A percentile compares a stretch with the other conserved stretches of the same genome.
phyloP scores from a whole-genome alignment of 2,113 vertebrate species.

The Eublepharis macularius region DNA sequence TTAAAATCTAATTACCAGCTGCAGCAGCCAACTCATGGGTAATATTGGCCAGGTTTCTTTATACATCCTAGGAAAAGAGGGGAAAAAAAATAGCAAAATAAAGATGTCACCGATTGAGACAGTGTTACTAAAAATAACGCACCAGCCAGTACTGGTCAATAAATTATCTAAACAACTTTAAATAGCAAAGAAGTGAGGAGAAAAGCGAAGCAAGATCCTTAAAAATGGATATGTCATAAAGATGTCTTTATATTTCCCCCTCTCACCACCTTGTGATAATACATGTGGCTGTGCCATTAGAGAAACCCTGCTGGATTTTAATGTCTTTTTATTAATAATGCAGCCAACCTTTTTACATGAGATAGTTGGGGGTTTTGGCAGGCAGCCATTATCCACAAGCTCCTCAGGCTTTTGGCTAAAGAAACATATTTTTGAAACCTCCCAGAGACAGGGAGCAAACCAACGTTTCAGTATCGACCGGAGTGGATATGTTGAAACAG shows the following conservation, averaged over 20 bases:
- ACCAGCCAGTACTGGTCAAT: slow-evolving; percentile 20
- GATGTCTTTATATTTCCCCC: slow-evolving; percentile 8
- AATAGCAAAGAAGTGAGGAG: slow-evolving; percentile 3
- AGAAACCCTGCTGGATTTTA: slow-evolving; percentile 20
- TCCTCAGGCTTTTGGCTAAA: neutral
- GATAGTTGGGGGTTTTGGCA: neutral
- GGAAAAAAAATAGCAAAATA: neutral
- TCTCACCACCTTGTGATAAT: slow-evolving; percentile 11
- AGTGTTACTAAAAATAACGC: slow-evolving; percentile 22
- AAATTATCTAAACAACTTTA: slow-evolving; percentile 22
- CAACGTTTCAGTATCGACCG: neutral
- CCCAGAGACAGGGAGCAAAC: neutral
- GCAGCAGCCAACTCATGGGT: neutral
- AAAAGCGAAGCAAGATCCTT: neutral
- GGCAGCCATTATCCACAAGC: neutral
- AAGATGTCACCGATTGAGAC: neutral
- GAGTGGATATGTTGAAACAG: neutral
- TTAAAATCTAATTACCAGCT: neutral
- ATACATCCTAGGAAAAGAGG: neutral
- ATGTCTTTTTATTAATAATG: slow-evolving; percentile 23
- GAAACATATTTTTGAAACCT: slow-evolving; percentile 30
- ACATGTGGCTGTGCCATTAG: neutral
- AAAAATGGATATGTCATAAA: neutral
- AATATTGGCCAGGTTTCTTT: neutral
- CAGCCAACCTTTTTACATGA: slow-evolving; percentile 7